Evolutionary conservation across 2,113 vertebrate genomes (phyloP).

Genomic region (Carlito syrichta): DNA sequence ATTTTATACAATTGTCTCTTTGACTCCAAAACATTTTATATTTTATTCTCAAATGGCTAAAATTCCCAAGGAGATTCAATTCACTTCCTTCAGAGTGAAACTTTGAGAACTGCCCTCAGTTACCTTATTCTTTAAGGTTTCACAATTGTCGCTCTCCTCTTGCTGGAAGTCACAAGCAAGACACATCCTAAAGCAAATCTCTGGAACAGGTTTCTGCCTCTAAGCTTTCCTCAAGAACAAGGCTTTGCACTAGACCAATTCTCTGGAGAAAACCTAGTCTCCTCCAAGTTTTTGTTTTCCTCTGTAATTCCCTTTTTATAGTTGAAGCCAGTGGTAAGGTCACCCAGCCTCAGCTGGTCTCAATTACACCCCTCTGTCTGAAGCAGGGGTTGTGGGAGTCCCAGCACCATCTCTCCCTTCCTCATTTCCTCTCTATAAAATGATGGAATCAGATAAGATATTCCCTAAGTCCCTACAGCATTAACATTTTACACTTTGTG

Average conservation of each 20-base stretch:
- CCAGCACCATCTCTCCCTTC: not conserved
- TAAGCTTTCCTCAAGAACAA: not conserved
- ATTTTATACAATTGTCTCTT: not conserved
- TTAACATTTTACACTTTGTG: not conserved
- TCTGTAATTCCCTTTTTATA: slow-evolving; percentile 33
- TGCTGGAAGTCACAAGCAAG: not conserved
- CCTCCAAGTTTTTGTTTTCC: slow-evolving; percentile 16
- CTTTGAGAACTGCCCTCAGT: not conserved
- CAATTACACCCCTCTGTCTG: not conserved
- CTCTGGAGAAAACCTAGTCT: not conserved
- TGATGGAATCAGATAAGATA: not conserved
- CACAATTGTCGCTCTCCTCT: not conserved
- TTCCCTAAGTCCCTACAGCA: not conserved
- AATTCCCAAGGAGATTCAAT: not conserved
- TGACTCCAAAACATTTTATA: not conserved
- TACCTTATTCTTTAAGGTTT: not conserved
- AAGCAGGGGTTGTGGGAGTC: not conserved
- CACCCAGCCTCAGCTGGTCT: slow-evolving; percentile 15
- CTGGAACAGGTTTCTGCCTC: not conserved
- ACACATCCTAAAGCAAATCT: not conserved
- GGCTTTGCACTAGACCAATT: not conserved
- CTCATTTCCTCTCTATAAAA: not conserved
- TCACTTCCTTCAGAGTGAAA: not conserved
- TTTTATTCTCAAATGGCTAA: slow-evolving; percentile 13
- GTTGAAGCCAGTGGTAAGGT: not conserved